Evolutionary conservation across 2,888 invertebrate species (phyloP), one percentile per base, ranked within the genome.

Genomic region (Lithophane ornitopus): DNA sequence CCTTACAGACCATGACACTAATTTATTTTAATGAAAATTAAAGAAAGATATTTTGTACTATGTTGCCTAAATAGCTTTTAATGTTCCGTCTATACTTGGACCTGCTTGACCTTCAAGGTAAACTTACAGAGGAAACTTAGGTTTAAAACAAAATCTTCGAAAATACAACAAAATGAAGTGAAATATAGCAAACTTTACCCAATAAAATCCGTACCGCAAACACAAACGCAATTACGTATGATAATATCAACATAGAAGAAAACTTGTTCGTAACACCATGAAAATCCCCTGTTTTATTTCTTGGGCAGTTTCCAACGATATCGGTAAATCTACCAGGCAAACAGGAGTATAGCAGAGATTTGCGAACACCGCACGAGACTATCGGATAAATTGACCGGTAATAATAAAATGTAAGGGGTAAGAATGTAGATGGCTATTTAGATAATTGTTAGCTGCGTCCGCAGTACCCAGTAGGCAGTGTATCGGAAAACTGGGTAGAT

Each of bases 391-490:
- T 96, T 96, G 97, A 95, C 96, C 96, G 96, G 96, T 95, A 96
- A 95, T 96, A 96, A 96, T 96, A 96, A 96, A 96, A 95, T 93
- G 95, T 95, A 96, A 96, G 95, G 95, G 96, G 96, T 96, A 96
- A 96, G 95, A 96, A 96, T 96, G 95, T 95, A 96, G 96, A 97
- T 97, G 94, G 96, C 96, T 95, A 97, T 97, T 97, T 96, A 97
- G 97, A 97, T 97, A 97, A 97, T 97, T 97, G 96, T 96, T 94
- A 91, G 94, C 95, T 92, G 89, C 90, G 95, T 94, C 93, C 91
- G 94, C 94, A 94, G 89, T 91, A 88, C 88, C 90, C 83, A 80
- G 86, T 86, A 89, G 87, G 89, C 93, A 95, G 95, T 96, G 96
- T 96, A 96, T 96, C 92, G 96, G 96, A 96, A 96, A 95, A 93